A percentile compares a stretch with the other conserved stretches of the same genome.
Evolutionary conservation across 1,140 invertebrate species (phyloP).

Genomic region (Littorina saxatilis): DNA sequence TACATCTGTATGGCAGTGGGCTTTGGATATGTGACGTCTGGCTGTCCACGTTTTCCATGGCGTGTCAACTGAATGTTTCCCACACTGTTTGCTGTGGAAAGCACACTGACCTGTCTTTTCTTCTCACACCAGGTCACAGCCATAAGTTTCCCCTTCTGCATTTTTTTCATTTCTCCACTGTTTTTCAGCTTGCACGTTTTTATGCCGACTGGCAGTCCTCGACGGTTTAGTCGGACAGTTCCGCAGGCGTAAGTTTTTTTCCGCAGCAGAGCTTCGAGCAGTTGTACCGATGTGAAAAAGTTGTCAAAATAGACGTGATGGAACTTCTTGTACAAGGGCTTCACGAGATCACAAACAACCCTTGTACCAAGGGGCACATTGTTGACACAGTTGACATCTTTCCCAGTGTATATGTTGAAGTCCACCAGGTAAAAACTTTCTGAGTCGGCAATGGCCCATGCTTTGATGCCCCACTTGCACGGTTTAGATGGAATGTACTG

Average conservation of each 20-base stretch:
- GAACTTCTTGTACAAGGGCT: not conserved
- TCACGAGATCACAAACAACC: slow-evolving; percentile 32
- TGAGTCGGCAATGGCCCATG: slow-evolving; percentile 64
- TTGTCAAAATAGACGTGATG: slow-evolving; percentile 49
- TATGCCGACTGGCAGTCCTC: not conserved
- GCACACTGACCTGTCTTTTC: not conserved
- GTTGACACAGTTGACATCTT: not conserved
- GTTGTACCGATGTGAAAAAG: slow-evolving; percentile 40
- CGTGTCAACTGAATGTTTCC: not conserved
- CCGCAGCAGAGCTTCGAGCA: slow-evolving; percentile 37
- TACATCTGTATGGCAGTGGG: not conserved
- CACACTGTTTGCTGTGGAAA: not conserved
- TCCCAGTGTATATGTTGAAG: slow-evolving; percentile 65
- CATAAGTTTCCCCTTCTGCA: not conserved
- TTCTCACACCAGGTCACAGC: slow-evolving; percentile 13
- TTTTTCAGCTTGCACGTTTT: not conserved
- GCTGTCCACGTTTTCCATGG: not conserved
- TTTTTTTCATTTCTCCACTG: not conserved
- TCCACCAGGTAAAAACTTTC: slow-evolving; percentile 70
- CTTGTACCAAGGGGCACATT: slow-evolving; percentile 3
- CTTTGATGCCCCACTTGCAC: slow-evolving; percentile 75
- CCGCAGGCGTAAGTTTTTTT: slow-evolving; percentile 14
- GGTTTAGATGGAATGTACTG: too few species aligned
- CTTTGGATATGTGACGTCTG: not conserved
- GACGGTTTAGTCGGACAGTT: too few species aligned